Base-by-base conservation (phyloP, 2,113 vertebrate genomes). In the Himantopus leucocephalus region DNA sequence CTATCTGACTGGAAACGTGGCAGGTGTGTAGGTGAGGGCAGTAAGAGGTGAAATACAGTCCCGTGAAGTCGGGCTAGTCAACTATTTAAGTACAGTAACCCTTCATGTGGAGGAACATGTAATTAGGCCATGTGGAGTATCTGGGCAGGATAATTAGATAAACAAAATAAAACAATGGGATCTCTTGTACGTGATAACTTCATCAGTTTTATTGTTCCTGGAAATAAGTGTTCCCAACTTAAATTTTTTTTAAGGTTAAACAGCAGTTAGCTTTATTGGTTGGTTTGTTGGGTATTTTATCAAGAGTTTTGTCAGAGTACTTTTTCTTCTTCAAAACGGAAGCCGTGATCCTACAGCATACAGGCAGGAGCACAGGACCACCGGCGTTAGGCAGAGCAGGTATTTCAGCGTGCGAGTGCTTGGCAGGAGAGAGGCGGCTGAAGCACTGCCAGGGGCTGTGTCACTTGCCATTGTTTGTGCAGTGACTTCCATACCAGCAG, bases 211-310 rank as follows among this genome's bases (percentile, higher is more conserved):
- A 3, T 18, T 64, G 4, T 32, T 52, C 34, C 63, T 80, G 26
- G 41, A 62, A 85, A 4, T 16, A 20, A 67, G 3, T 18, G 21
- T 76, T 82, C 43, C 45, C 17, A 18, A 4, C 13, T 35, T 70
- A 7, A 8, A 5, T 30, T 27, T 6, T 55, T 55, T 35, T n/a
- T 32, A 18, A 71, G 50, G 17, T 78, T 37, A 20, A 47, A 24
- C 11, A 79, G 60, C 23, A 78, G 35, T 10, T 85, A 3, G 15
- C 14, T 60, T 35, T 13, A 20, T 23, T 50, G 24, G 5, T 59
- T 64, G 0, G 7, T 39, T 74, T 14, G 4, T 45, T 45, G 3
- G 39, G 15, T 0, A 5, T 43, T 50, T 50, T 50, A 48, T 23
- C 23, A 47, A 47, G 47, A 47, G 47, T 50, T 50, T 50, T 39